Base-by-base conservation (phyloP, 1,140 invertebrate genomes). In the Diprion similis region DNA sequence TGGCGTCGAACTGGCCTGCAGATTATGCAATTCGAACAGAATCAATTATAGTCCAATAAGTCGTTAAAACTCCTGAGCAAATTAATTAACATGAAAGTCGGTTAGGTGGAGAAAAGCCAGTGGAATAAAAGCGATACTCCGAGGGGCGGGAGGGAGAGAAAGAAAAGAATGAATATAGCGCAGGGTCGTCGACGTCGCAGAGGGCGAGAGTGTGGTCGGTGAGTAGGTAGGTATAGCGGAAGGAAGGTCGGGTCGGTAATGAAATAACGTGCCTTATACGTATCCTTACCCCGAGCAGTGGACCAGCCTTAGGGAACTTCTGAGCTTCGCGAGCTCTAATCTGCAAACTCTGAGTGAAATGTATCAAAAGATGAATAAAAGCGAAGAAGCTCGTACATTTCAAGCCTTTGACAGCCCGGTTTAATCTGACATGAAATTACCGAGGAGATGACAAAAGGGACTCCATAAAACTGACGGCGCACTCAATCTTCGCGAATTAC, bases 11-110 rank as follows among this genome's bases (percentile, higher is more conserved):
- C 24, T 6, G 9, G 9, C 51, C 24, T 37, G 24, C 9, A 59
- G 78, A 81, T 82, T 82, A 79, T 81, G 79, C 78, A 78, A 81
- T 85, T 85, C 78, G 79, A 83, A 83, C 83, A 80, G 79, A 83
- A 81, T 83, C 85, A 83, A 85, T 85, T 83, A 79, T 84, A 85
- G 83, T 84, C 83, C 83, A 83, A 85, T 85, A 83, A 85, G 82
- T 83, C 82, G 82, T 83, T 82, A 79, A 83, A 83, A 84, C 81
- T 85, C 84, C 81, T 81, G 79, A 80, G 76, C 81, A 79, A 82
- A 83, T 85, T 85, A 85, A 85, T 85, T 85, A 85, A 83, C 82
- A 80, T 79, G 76, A 82, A 83, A 84, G 79, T 77, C 77, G 78
- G 80, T 76, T 76, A 78, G 77, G 24, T 37, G 24, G n/a, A 59